Evolutionary conservation across 1,140 invertebrate species (phyloP), one percentile per base, ranked within the genome.

Genomic region (Cyrtorhinus lividipennis): DNA sequence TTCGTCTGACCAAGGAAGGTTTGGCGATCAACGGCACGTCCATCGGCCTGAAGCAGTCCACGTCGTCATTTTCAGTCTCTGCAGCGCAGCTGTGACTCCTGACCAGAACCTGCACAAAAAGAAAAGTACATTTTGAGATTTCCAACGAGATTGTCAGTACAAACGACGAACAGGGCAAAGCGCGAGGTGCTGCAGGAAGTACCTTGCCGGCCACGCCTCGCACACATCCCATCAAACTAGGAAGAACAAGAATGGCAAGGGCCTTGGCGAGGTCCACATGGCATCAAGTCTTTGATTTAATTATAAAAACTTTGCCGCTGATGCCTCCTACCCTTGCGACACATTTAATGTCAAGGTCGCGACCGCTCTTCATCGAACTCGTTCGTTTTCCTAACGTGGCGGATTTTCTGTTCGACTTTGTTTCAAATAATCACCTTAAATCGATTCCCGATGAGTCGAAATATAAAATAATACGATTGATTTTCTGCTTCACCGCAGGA

Each of bases 281-380:
- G 48, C 48, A 53, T 53, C 48, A 22, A 53, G 48, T 53, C 48
- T 53, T 53, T 22, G 48, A 53, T 53, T 53, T 53, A 53, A 53
- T 53, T 53, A 53, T 53, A 53, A 53, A 53, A 53, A 53, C 48
- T 53, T n/a, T 20, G 15, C 30, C 30, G 30, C 30, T 53, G 8
- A 10, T 3, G 48, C 10, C 5, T 10, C 48, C 48, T 53, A 10
- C 48, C 48, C 48, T 15, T 15, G 48, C 10, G 48, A 53, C 48
- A 53, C 48, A 53, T 53, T 53, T 53, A 53, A 53, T 53, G 48
- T 20, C 48, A 53, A 53, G 48, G 48, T 53, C 48, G 48, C 10
- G 20, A 13, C 20, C 38, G 8, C 38, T n/a, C 38, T n/a, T n/a
- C 38, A 10, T n/a, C 38, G 8, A n/a, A n/a, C n/a, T n/a, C n/a